Base-by-base conservation (phyloP, 2,888 invertebrate genomes). In the Trichacis sp. region DNA sequence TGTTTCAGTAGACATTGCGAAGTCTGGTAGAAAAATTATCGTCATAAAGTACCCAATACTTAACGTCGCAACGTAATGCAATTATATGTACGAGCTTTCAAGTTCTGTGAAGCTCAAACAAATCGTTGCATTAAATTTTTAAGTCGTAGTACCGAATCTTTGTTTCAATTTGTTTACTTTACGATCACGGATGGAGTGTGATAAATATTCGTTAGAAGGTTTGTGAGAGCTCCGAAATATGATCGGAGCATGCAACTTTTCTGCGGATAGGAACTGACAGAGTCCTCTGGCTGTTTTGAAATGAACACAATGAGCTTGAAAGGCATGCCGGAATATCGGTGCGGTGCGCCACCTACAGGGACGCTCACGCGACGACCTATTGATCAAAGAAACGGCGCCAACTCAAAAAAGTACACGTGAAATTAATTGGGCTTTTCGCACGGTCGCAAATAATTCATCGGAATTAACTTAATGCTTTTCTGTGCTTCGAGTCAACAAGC, bases 331-430 rank as follows among this genome's bases (percentile, higher is more conserved):
- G 57, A 51, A 43, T 63, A 52, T 59, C 64, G 69, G 54, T 68
- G 74, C 70, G 67, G 70, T 62, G 71, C 75, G 80, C 78, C 78
- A 79, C 74, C 81, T 80, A 75, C 75, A 69, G 64, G 73, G 60
- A 54, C 51, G 54, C 24, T 40, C 24, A 15, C 54, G 53, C 66
- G 74, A 73, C 75, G 29, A 46, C 52, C 56, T 81, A 82, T 81
- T 81, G 82, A 81, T 79, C 78, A 74, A 67, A 73, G 76, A 74
- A 76, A 75, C 73, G 77, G 78, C 78, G 77, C 76, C 76, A 73
- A 73, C 66, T 67, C 67, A 64, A 69, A 72, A 75, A 62, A 64
- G 57, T 58, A 38, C 42, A 58, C 61, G 30, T 48, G 38, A 66
- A 68, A 69, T 62, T 63, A 70, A 59, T 47, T 42, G 55, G 48